Evolutionary conservation across 2,113 vertebrate genomes (phyloP), one percentile per base, ranked within the genome.

Genomic region (Notiomystis cincta): DNA sequence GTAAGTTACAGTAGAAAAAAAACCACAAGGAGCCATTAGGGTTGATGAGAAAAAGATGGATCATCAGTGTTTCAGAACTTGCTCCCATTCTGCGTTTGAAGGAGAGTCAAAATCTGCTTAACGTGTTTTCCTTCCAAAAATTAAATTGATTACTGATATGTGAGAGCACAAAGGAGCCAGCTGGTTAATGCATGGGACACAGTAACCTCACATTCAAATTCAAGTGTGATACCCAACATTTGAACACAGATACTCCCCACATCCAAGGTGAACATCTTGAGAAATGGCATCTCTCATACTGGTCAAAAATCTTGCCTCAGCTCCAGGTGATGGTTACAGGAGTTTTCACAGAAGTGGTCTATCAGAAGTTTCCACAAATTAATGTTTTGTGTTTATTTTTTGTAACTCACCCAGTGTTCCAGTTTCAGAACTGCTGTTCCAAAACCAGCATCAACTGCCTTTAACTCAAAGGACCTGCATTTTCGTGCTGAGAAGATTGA

Each of bases 1-100:
- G 14, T 47, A 76, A 22, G 65, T 24, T 78, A 71, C 31, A 54
- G 70, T 31, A 86, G 54, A 11, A 87, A 54, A 38, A 70, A 64
- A 13, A 6, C 33, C 70, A 88, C 0, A 42, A 73, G 66, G 82
- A 93, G 60, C 40, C 44, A 66, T 67, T 67, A 83, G 40, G 17
- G 28, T 42, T 90, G 93, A 84, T 83, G 79, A 78, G 42, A 65
- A 87, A 66, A 79, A 42, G 40, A 72, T 4, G 23, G 27, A 82
- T 72, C 90, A 86, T 82, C 75, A 79, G 66, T 33, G 33, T 82
- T 90, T 70, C 60, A 71, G 78, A 76, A 82, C 64, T 83, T 77
- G 19, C 35, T 66, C 85, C 73, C 51, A 58, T 73, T 77, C 62
- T 54, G 38, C 84, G 53, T 80, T 87, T 91, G 62, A 82, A 88